A percentile compares a stretch with the other conserved stretches of the same genome.
Conservation (phyloP, 2,797 vertebrate species). For the Florisuga fusca region DNA sequence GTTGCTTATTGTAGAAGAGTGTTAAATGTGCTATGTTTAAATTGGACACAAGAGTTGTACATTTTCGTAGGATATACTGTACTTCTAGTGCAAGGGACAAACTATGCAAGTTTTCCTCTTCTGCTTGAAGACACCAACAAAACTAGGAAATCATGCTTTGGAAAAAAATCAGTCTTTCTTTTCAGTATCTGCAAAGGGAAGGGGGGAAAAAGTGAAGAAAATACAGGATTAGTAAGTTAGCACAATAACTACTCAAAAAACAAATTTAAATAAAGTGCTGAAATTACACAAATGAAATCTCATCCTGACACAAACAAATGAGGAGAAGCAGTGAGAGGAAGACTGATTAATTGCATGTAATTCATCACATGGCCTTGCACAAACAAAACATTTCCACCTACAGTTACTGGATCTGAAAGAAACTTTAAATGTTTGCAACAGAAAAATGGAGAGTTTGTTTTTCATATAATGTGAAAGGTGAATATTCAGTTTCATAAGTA, state of each 20-base stretch:
- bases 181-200: not conserved
- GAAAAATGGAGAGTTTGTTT: not conserved
- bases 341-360: not conserved
- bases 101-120: not conserved
- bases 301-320: not conserved
- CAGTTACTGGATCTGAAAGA: not conserved
- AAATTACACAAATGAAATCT: not conserved
- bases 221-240: not conserved
- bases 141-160: not conserved
- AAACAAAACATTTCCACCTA: not conserved
- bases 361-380: not conserved
- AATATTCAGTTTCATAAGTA: not conserved
- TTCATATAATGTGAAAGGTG: not conserved
- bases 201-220: not conserved
- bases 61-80: not conserved
- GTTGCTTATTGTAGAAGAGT: not conserved
- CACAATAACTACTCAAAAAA: not conserved
- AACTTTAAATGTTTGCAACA: not conserved
- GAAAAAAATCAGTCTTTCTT: not conserved
- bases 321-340: not conserved
- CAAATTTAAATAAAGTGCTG: not conserved
- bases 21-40: not conserved
- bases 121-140: conserved; percentile 27
- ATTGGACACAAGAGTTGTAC: not conserved
- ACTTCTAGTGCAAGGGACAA: not conserved